Conservation (phyloP, 2,113 vertebrate genomes). For the Pelmatolapia mariae region DNA sequence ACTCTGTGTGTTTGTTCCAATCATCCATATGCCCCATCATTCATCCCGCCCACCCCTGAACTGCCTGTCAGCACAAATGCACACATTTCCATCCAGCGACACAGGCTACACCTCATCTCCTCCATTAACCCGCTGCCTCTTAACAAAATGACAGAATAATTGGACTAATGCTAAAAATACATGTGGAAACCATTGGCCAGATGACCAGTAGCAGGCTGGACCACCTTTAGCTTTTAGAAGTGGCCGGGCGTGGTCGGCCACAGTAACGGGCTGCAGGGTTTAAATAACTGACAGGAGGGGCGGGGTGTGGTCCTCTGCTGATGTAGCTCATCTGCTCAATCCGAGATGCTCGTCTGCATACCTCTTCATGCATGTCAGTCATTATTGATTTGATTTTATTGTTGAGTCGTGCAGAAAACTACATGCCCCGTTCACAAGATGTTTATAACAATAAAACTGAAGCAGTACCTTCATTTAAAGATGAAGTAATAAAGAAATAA, state of each 20-base stretch:
- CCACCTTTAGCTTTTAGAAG: not conserved
- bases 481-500: not conserved
- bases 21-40: not conserved
- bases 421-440: not conserved
- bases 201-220: not conserved
- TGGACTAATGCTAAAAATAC: rapidly evolving
- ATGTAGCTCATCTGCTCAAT: not conserved
- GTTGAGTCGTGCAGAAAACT: not conserved
- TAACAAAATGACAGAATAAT: not conserved
- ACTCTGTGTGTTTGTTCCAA: not conserved
- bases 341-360: not conserved
- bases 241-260: not conserved
- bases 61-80: not conserved
- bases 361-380: not conserved
- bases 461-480: not conserved
- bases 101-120: not conserved
- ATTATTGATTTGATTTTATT: rapidly evolving
- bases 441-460: not conserved
- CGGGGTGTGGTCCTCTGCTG: not conserved
- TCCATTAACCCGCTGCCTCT: not conserved
- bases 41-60: not conserved
- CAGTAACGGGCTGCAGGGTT: not conserved
- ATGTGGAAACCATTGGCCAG: not conserved
- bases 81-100: not conserved
- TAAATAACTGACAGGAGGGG: not conserved